Conservation (phyloP, 1,140 invertebrate genomes). For the Ephestia elutella region DNA sequence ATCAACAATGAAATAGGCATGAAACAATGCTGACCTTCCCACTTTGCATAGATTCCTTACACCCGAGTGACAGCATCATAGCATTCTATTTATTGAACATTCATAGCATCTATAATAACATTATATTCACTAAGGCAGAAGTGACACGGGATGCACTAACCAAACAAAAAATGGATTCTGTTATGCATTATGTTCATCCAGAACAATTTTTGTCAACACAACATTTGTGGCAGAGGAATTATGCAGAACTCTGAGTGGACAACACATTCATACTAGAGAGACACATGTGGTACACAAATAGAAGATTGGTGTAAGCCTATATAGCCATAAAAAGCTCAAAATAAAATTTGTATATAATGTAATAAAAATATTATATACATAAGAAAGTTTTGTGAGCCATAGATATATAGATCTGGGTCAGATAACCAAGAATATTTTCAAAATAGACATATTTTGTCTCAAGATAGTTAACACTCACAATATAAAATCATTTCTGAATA, state of each 20-base stretch:
- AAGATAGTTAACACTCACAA: too few species aligned
- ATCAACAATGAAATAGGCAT: not conserved
- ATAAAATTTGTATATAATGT: too few species aligned
- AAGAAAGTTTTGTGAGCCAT: not conserved
- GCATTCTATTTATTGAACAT: conserved; percentile 36
- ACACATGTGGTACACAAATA: conserved; percentile 7
- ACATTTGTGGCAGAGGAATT: conserved; percentile 24
- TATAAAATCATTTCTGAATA: not conserved
- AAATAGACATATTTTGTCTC: too few species aligned
- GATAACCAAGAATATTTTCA: not conserved
- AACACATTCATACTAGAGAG: not conserved
- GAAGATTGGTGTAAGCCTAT: not conserved
- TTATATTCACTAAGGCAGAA: conserved; percentile 41
- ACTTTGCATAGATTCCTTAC: conserved; percentile 37
- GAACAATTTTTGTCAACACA: conserved; percentile 54
- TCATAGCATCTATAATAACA: conserved; percentile 43
- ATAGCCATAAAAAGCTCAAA: not conserved
- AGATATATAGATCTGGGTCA: not conserved
- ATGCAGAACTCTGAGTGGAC: conserved; percentile 14
- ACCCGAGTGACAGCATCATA: conserved; percentile 29
- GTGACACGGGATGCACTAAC: conserved; percentile 60
- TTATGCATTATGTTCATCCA: conserved; percentile 42
- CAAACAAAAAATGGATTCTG: conserved; percentile 32
- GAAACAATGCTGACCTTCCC: conserved; percentile 27
- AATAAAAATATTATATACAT: not conserved